These are phyloP conservation scores for Augiades crinisus DNA, from an alignment of 2,888 invertebrate species.

Conservation along the genomic window DNA sequence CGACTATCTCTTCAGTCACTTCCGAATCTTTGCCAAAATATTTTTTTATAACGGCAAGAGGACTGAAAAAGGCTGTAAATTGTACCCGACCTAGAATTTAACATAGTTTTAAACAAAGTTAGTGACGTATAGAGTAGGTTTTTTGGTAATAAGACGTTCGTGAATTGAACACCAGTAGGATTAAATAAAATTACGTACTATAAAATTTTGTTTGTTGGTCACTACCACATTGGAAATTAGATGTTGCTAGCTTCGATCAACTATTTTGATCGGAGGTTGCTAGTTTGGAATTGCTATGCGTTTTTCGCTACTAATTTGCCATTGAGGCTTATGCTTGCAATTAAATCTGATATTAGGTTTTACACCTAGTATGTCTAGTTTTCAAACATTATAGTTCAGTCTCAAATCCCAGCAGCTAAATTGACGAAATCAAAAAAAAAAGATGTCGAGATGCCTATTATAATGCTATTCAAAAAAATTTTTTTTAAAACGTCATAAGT, in stretches of 20 bases:
- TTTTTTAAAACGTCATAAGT: too few species aligned
- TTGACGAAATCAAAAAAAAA: too few species aligned
- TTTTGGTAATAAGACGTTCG: conserved; percentile 4
- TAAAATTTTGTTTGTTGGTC: conserved; percentile 22
- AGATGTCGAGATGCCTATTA: too few species aligned
- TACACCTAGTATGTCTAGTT: too few species aligned
- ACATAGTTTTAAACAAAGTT: conserved; percentile 5
- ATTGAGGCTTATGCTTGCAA: conserved; percentile 6
- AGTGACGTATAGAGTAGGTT: conserved; percentile 19
- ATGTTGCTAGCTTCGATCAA: too few species aligned
- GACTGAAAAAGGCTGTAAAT: conserved; percentile 66
- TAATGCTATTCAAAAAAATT: too few species aligned
- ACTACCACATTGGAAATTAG: neutral
- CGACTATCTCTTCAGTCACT: conserved; percentile 23
- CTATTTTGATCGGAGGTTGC: too few species aligned
- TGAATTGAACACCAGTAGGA: conserved; percentile 30
- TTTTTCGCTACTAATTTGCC: neutral
- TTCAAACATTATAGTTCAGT: too few species aligned
- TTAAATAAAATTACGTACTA: conserved; percentile 17
- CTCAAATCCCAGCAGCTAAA: too few species aligned
- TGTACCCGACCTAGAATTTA: conserved; percentile 21
- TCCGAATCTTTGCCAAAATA: conserved; percentile 25
- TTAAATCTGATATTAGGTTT: neutral
- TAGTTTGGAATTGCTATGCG: conserved; percentile 2
- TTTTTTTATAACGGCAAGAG: conserved; percentile 39